A percentile compares a stretch with the other conserved stretches of the same genome.
Evolutionary conservation across 2,888 invertebrate species (phyloP).

Genomic region (Leucoptera coffeella): DNA sequence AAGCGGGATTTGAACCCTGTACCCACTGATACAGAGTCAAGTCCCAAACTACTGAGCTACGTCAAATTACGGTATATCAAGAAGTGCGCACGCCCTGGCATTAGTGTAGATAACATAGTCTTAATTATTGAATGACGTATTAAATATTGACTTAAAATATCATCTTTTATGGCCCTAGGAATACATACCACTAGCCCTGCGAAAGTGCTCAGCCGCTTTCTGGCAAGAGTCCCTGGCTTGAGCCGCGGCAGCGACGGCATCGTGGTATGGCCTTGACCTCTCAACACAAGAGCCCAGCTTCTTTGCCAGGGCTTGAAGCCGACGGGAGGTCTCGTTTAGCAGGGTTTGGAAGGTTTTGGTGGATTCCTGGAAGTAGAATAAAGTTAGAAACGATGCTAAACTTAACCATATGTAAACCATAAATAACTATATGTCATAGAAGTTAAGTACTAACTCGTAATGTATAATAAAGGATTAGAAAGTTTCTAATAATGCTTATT

Average conservation of each 20-base stretch:
- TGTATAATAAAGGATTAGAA: no score
- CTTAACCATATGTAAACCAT: no score
- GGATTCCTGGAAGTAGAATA: slow-evolving; percentile 63
- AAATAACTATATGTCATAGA: no score
- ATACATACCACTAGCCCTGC: slow-evolving; percentile 72
- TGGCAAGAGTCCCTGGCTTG: slow-evolving; percentile 80
- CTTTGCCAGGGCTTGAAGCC: slow-evolving; percentile 72
- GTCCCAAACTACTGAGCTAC: no score
- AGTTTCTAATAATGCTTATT: no score
- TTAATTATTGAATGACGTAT: not conserved
- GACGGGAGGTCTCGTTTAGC: slow-evolving; percentile 76
- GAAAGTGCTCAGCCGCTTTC: slow-evolving; percentile 84
- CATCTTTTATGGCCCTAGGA: not conserved
- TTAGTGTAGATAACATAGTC: not conserved
- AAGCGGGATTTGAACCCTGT: no score
- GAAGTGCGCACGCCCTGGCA: no score
- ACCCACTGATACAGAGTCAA: no score
- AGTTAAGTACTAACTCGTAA: no score
- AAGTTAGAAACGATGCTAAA: not conserved
- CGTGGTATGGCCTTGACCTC: slow-evolving; percentile 86
- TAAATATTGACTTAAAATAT: not conserved
- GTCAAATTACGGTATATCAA: no score
- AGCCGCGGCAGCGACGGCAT: slow-evolving; percentile 70
- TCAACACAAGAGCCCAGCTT: slow-evolving; percentile 83
- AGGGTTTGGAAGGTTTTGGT: slow-evolving; percentile 86